Percentiles rank a stretch among this genome's conserved stretches.
phyloP scores from a whole-genome alignment of 2,888 invertebrate genomes.

The Rhabditoides inermis region DNA sequence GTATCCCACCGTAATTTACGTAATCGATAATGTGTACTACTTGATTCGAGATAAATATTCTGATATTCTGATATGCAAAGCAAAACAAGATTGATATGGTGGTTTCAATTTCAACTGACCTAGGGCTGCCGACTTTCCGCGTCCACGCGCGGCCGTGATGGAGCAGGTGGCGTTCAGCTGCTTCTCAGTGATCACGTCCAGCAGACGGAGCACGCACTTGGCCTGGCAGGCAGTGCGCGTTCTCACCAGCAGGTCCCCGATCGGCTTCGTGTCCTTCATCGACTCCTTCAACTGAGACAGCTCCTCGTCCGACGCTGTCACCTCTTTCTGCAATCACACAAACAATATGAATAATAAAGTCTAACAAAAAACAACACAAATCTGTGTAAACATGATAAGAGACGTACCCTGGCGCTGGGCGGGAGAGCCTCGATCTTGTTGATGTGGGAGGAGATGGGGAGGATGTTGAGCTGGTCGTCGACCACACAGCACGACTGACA shows the following conservation, averaged over 20 bases:
- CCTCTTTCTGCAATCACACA: slow-evolving; percentile 20
- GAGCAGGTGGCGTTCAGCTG: slow-evolving; percentile 78
- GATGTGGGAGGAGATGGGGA: slow-evolving; percentile 83
- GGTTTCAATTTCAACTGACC: slow-evolving; percentile 58
- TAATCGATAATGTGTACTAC: too few relatives aligned
- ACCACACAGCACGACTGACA: slow-evolving; percentile 64
- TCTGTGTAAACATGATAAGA: background rate
- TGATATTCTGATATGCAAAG: too few relatives aligned
- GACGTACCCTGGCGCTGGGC: slow-evolving; percentile 14
- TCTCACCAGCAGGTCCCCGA: slow-evolving; percentile 75
- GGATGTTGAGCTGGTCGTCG: slow-evolving; percentile 80
- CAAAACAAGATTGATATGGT: too few relatives aligned
- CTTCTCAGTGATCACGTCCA: slow-evolving; percentile 90
- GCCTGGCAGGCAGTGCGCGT: slow-evolving; percentile 68
- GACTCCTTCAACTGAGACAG: slow-evolving; percentile 72
- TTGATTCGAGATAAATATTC: too few relatives aligned
- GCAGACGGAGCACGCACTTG: slow-evolving; percentile 66
- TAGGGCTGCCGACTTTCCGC: slow-evolving; percentile 94
- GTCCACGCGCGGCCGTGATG: slow-evolving; percentile 82
- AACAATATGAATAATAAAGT: background rate
- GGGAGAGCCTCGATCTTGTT: slow-evolving; percentile 64
- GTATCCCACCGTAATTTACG: too few relatives aligned
- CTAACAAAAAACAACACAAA: slow-evolving; percentile 1
- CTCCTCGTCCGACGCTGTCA: slow-evolving; percentile 59
- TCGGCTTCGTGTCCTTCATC: slow-evolving; percentile 80